Conservation (phyloP, 1,140 invertebrate species). For the Atopsyche davidsoni region DNA sequence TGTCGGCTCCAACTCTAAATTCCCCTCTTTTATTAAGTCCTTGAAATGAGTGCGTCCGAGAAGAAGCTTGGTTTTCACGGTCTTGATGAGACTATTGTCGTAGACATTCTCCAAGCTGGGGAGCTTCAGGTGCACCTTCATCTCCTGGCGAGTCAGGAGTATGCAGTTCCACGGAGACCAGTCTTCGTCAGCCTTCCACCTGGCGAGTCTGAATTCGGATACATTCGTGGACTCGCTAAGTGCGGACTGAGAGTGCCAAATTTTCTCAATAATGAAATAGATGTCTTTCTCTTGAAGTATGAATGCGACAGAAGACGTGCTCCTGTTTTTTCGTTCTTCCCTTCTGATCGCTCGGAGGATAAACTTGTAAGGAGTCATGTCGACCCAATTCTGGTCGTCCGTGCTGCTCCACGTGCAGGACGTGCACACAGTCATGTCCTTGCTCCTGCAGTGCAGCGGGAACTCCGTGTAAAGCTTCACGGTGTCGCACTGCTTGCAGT, state of each 20-base stretch:
- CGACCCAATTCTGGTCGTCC: conserved; percentile 47
- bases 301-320: conserved; percentile 53
- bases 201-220: conserved; percentile 50
- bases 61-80: conserved; percentile 41
- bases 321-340: conserved; percentile 51
- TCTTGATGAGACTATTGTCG: conserved; percentile 47
- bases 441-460: conserved; percentile 39
- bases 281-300: conserved; percentile 57
- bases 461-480: conserved; percentile 49
- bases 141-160: conserved; percentile 58
- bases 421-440: conserved; percentile 44
- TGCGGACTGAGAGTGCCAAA: conserved; percentile 62
- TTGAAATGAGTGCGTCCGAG: conserved; percentile 44
- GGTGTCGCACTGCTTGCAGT: conserved; percentile 49
- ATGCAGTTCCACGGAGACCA: conserved; percentile 73
- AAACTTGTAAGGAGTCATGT: conserved; percentile 56
- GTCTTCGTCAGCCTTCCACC: conserved; percentile 52
- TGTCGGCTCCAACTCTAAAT: conserved; percentile 49
- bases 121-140: conserved; percentile 52
- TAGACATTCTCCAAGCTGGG: conserved; percentile 47
- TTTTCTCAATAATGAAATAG: conserved; percentile 57
- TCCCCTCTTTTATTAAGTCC: conserved; percentile 37
- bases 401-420: conserved; percentile 49
- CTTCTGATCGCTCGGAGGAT: conserved; percentile 54
- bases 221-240: conserved; percentile 56